A percentile compares a stretch with the other conserved stretches of the same genome.
Conservation (phyloP, 2,797 vertebrate genomes). For the Cyclopterus lumpus region DNA sequence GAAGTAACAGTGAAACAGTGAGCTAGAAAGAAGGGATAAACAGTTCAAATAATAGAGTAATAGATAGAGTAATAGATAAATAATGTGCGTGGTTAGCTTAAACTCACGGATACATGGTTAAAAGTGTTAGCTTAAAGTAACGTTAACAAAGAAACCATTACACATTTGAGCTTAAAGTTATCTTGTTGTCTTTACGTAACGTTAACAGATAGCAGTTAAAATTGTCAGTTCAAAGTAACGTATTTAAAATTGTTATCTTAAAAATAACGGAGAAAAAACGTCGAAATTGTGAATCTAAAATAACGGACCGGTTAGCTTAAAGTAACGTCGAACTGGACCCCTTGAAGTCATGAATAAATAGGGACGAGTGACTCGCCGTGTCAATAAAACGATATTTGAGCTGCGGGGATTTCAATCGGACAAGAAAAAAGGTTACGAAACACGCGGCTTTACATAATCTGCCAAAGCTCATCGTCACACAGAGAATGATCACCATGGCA, state of each 20-base stretch:
- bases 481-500: conserved; percentile 13
- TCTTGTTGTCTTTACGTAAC: too few species aligned
- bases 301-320: neutral
- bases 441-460: conserved; percentile 2
- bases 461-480: conserved; percentile 10
- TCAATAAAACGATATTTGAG: neutral
- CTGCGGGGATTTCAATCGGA: neutral
- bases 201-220: neutral
- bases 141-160: too few species aligned
- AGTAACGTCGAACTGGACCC: neutral
- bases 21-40: neutral
- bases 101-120: neutral
- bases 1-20: neutral
- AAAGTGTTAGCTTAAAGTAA: neutral
- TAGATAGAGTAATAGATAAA: neutral
- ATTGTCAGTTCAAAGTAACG: neutral
- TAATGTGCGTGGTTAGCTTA: neutral
- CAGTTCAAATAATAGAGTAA: neutral
- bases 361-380: neutral
- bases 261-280: neutral
- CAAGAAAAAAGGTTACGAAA: conserved; percentile 9
- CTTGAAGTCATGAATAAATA: neutral
- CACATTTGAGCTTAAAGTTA: too few species aligned
- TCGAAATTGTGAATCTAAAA: neutral
- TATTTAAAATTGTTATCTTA: neutral